Base-by-base conservation (phyloP, 2,113 vertebrate species). In the Cathartes aura region DNA sequence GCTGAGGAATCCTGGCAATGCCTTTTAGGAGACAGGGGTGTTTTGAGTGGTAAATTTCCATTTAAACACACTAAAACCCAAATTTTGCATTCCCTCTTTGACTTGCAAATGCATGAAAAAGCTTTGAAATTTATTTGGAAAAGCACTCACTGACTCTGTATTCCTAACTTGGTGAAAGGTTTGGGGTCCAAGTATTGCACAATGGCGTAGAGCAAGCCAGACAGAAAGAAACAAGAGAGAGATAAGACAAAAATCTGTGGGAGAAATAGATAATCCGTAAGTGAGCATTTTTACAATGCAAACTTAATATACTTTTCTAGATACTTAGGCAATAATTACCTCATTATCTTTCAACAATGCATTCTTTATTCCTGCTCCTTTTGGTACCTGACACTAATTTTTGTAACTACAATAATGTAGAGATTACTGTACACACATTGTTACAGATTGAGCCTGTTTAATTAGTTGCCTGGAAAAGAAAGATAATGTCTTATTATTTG, bases 401-500 rank as follows among this genome's bases (percentile, higher is more conserved):
- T 80, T 97, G 56, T 96, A 94, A n/a, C 34, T 85, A 81, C 45
- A 87, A 12, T 72, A 83, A 91, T 6, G 5, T 55, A 83, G 66
- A 95, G 97, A 96, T 94, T 96, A 73, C 16, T 92, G 64, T 90
- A 75, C 89, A 89, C 56, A 63, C 42, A 68, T 60, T 91, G 38
- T 87, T 93, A 73, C 22, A 90, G 42, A 80, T 64, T 72, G 67
- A 94, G 50, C 18, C 20, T 71, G 11, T 89, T 97, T 97, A 97
- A 97, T 96, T 96, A 87, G 75, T 66, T 91, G 45, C 36, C 64
- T 95, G 91, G 87, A 88, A 96, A 81, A 91, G 76, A 92, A 60
- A 97, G 91, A 96, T 93, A 95, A 89, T 64, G 72, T 82, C 78
- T 74, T 81, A 30, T 82, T 95, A 82, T 97, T 97, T 97, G 47